A percentile compares a stretch with the other conserved stretches of the same genome.
Conservation (phyloP, 2,113 vertebrate genomes). For the Boulengeromyrus knoepffleri region DNA sequence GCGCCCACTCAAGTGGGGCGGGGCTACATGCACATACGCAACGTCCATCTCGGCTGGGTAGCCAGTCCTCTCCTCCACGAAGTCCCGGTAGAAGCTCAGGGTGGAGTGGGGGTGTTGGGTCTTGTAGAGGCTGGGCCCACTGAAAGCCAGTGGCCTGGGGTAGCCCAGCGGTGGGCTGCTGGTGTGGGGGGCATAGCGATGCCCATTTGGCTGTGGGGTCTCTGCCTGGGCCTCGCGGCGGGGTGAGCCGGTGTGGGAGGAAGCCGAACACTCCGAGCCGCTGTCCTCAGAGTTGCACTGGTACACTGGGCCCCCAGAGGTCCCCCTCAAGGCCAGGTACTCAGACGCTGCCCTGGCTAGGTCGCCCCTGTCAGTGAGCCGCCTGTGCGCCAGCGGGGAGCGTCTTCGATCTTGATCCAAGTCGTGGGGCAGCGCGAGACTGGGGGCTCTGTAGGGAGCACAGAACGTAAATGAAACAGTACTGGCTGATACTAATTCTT, state of each 20-base stretch:
- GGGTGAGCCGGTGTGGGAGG: slow-evolving; percentile 60
- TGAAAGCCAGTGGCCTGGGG: slow-evolving; percentile 32
- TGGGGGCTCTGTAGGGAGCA: slow-evolving; percentile 54
- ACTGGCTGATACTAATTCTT: neutral
- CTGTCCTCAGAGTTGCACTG: slow-evolving; percentile 68
- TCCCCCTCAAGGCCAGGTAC: slow-evolving; percentile 36
- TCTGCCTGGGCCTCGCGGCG: slow-evolving; percentile 44
- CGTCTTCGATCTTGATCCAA: slow-evolving; percentile 55
- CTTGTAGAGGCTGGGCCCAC: slow-evolving; percentile 41
- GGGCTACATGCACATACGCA: slow-evolving; percentile 47
- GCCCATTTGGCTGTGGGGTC: slow-evolving; percentile 36
- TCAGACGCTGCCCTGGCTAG: slow-evolving; percentile 53
- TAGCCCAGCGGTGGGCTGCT: slow-evolving; percentile 21
- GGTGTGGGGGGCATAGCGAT: slow-evolving; percentile 30
- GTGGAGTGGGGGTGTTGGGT: slow-evolving; percentile 39
- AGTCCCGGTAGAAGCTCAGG: slow-evolving; percentile 39
- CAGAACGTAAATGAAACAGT: neutral
- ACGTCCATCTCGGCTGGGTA: slow-evolving; percentile 45
- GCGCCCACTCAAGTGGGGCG: slow-evolving; percentile 25
- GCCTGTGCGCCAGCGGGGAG: slow-evolving; percentile 57
- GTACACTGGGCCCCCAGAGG: slow-evolving; percentile 37
- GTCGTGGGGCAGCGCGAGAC: slow-evolving; percentile 43
- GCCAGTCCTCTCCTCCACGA: slow-evolving; percentile 39
- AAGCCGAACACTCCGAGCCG: slow-evolving; percentile 66
- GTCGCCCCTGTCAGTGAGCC: slow-evolving; percentile 53